phyloP scores from a whole-genome alignment of 2,888 invertebrate species.

The Acleris cristana region DNA sequence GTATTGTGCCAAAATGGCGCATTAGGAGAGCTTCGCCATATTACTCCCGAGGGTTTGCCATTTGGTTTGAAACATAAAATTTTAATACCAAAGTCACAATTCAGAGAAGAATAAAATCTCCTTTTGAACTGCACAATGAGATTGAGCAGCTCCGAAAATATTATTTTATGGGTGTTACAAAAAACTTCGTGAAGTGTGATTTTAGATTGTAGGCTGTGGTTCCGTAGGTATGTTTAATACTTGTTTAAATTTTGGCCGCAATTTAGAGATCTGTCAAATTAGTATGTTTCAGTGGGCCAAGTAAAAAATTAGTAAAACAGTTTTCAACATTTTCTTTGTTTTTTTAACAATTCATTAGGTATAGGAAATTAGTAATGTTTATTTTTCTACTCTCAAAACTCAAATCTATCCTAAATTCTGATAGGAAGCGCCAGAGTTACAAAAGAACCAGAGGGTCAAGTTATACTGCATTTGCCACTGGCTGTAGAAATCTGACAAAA shows the following conservation, averaged over 20 bases:
- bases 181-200: slow-evolving; percentile 29
- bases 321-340: too few species aligned
- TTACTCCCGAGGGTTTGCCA: slow-evolving; percentile 19
- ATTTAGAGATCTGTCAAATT: background rate
- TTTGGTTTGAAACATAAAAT: slow-evolving; percentile 37
- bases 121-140: slow-evolving; percentile 36
- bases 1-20: slow-evolving; percentile 24
- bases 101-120: slow-evolving; percentile 41
- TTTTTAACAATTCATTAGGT: too few species aligned
- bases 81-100: slow-evolving; percentile 36
- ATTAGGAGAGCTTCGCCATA: slow-evolving; percentile 37
- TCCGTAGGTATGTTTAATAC: slow-evolving; percentile 10
- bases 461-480: too few species aligned
- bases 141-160: slow-evolving; percentile 61
- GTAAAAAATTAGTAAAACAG: too few species aligned
- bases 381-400: too few species aligned
- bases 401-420: too few species aligned
- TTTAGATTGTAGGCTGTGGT: background rate
- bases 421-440: too few species aligned
- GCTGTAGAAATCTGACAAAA: too few species aligned
- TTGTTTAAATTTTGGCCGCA: background rate
- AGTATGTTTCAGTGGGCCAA: too few species aligned
- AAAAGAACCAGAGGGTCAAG: too few species aligned
- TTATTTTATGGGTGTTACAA: slow-evolving; percentile 62
- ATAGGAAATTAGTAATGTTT: too few species aligned